These are phyloP conservation scores for Triplophysa rosa DNA, from an alignment of 2,113 vertebrate species.

Conservation along the genomic window DNA sequence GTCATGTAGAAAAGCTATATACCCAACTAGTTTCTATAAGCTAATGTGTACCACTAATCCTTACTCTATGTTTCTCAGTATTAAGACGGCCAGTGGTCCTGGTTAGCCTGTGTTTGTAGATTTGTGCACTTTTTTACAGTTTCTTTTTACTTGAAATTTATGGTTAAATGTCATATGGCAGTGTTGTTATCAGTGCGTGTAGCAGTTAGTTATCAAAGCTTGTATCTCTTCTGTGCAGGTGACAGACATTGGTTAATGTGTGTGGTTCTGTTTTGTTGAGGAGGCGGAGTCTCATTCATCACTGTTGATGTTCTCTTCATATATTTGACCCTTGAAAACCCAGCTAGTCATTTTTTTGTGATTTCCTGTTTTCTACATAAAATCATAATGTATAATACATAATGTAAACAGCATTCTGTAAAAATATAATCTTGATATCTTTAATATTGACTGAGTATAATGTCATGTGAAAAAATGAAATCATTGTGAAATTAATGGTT, in stretches of 20 bases:
- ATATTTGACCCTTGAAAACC: slow-evolving; percentile 16
- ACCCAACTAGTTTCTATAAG: too few relatives aligned
- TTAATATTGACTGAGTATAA: too few relatives aligned
- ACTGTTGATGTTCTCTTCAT: neutral
- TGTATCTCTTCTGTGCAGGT: slow-evolving; percentile 32
- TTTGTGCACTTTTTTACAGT: neutral
- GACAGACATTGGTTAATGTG: neutral
- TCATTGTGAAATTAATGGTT: too few relatives aligned
- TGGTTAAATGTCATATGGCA: neutral
- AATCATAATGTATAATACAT: too few relatives aligned
- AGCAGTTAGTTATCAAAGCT: slow-evolving; percentile 13
- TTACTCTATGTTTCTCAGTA: too few relatives aligned
- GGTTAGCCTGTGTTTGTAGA: neutral
- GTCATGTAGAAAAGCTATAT: too few relatives aligned
- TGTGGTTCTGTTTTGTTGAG: neutral
- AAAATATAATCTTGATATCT: too few relatives aligned
- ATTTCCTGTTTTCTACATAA: too few relatives aligned
- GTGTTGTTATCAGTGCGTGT: neutral
- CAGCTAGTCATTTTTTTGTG: too few relatives aligned
- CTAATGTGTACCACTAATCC: too few relatives aligned
- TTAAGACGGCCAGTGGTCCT: neutral
- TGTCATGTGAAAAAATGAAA: too few relatives aligned
- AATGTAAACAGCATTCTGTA: too few relatives aligned
- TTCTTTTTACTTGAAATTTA: neutral
- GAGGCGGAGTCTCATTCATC: slow-evolving; percentile 29